Evolutionary conservation across 2,797 vertebrate species (phyloP).

Genomic region (Myotis planiceps): DNA sequence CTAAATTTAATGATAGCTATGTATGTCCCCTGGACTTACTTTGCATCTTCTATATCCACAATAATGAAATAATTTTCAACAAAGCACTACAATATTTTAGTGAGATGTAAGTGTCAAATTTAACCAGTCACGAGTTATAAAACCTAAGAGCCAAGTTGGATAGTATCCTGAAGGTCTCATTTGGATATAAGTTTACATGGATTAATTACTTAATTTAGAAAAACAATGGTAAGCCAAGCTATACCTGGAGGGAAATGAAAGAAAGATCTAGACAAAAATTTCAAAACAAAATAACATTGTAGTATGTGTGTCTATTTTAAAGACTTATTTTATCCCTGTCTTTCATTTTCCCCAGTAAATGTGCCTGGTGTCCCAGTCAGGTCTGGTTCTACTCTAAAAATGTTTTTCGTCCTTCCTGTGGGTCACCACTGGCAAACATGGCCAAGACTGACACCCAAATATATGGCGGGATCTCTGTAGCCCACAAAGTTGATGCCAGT

Average conservation of each 20-base stretch:
- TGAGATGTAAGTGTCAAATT: slow-evolving; percentile 1
- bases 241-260: neutral
- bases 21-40: neutral
- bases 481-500: neutral
- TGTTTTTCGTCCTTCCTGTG: rapidly evolving
- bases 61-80: slow-evolving; percentile 44
- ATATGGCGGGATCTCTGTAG: rapidly evolving
- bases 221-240: neutral
- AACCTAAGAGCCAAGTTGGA: slow-evolving; percentile 48
- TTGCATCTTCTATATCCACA: neutral
- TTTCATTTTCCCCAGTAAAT: neutral
- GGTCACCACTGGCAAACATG: neutral
- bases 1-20: neutral
- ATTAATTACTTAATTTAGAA: slow-evolving; percentile 59
- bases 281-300: neutral
- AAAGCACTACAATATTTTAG: neutral
- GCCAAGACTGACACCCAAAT: neutral
- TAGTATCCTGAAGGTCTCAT: slow-evolving; percentile 32
- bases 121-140: slow-evolving; percentile 50
- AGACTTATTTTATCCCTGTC: neutral
- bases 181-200: slow-evolving; percentile 41
- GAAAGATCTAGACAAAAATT: slow-evolving; percentile 13
- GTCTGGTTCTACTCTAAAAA: neutral
- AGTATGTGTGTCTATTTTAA: neutral
- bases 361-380: neutral